A percentile compares a stretch with the other conserved stretches of the same genome.
These are phyloP conservation scores for Threskiornis aethiopicus DNA, from an alignment of 2,797 vertebrate genomes.

Conservation along the genomic window DNA sequence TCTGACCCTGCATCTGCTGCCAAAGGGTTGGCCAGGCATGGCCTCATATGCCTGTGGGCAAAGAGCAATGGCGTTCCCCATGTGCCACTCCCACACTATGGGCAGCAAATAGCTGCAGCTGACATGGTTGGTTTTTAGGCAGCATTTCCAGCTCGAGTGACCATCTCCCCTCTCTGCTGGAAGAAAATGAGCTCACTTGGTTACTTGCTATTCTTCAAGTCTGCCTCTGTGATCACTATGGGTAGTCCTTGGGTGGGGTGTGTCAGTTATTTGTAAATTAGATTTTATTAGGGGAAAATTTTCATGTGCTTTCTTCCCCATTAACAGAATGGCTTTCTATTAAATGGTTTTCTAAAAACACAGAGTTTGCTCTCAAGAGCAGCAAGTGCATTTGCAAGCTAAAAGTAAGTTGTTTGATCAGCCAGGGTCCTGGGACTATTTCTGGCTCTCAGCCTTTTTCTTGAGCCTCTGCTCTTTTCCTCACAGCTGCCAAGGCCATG, in stretches of 20 bases:
- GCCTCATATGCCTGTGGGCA: background rate
- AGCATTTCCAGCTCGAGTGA: background rate
- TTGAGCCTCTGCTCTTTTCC: background rate
- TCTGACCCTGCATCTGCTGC: background rate
- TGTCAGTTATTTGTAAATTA: background rate
- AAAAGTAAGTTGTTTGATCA: background rate
- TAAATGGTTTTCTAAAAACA: background rate
- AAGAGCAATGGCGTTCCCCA: background rate
- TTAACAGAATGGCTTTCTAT: background rate
- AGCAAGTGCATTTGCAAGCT: background rate
- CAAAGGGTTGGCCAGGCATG: background rate
- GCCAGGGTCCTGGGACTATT: background rate
- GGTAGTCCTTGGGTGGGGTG: background rate
- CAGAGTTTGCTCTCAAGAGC: background rate
- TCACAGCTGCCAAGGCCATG: background rate
- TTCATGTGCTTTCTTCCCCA: accelerated
- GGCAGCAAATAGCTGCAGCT: background rate
- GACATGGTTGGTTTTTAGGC: background rate
- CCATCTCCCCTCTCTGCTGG: background rate
- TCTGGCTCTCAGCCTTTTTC: background rate
- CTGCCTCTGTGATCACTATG: background rate
- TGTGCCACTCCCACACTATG: background rate
- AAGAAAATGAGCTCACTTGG: background rate
- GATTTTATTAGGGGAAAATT: background rate
- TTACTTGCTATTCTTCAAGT: background rate